A percentile compares a stretch with the other conserved stretches of the same genome.
Conservation (phyloP, 2,888 invertebrate genomes). For the Eugnorisma glareosa region DNA sequence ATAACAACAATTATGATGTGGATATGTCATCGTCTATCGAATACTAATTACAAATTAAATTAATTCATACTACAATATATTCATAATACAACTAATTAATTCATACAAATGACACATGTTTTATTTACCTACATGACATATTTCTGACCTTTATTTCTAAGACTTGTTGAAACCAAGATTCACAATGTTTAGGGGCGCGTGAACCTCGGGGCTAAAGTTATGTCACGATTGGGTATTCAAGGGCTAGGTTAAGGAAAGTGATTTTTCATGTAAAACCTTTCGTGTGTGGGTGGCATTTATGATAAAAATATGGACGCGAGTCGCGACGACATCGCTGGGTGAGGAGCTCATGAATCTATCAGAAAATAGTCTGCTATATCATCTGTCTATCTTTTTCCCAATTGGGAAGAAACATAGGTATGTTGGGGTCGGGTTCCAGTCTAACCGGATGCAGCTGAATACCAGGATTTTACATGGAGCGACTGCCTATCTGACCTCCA, state of each 20-base stretch:
- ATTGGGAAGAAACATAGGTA: too few relatives aligned
- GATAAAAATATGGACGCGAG: not conserved
- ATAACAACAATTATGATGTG: too few relatives aligned
- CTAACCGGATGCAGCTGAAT: too few relatives aligned
- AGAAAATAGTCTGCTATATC: not conserved
- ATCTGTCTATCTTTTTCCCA: not conserved
- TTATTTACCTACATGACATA: not conserved
- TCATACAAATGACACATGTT: not conserved
- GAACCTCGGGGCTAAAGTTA: not conserved
- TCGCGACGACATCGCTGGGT: not conserved
- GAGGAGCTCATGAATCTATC: not conserved
- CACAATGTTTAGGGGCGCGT: not conserved
- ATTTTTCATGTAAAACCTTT: conserved; percentile 6
- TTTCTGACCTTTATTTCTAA: not conserved
- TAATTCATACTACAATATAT: too few relatives aligned
- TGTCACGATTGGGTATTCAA: not conserved
- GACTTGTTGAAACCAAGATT: not conserved
- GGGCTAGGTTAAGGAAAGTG: not conserved
- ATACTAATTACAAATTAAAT: too few relatives aligned
- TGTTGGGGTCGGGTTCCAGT: too few relatives aligned
- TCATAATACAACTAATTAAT: too few relatives aligned
- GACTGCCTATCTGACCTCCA: too few relatives aligned
- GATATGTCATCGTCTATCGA: too few relatives aligned
- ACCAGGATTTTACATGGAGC: too few relatives aligned
- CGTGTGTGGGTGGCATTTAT: not conserved